These are phyloP conservation scores for Strix aluco DNA, from an alignment of 2,113 vertebrate species.

Conservation along the genomic window DNA sequence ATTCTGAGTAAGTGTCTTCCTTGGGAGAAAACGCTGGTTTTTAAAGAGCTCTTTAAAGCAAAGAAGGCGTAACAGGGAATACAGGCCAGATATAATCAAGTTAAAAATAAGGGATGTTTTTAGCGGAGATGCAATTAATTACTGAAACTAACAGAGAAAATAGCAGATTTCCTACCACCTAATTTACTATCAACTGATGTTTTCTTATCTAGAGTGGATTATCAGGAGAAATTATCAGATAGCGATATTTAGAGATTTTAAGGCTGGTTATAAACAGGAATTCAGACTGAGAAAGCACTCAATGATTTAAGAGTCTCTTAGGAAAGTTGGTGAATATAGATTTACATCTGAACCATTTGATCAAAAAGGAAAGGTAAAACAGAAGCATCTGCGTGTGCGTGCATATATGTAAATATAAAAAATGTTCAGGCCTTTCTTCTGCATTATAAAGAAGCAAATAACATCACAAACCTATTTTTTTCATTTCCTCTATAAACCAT, in stretches of 20 bases:
- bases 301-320: background rate
- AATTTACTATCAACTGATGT: background rate
- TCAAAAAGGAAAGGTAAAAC: background rate
- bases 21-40: background rate
- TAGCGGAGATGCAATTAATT: background rate
- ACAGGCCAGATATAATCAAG: background rate
- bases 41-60: conserved; percentile 9
- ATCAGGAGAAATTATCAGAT: background rate
- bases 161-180: background rate
- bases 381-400: background rate
- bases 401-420: background rate
- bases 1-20: background rate
- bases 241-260: background rate
- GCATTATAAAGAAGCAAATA: background rate
- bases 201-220: background rate
- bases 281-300: background rate
- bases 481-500: background rate
- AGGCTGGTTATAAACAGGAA: background rate
- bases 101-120: background rate
- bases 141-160: background rate
- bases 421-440: background rate
- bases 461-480: background rate
- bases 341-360: background rate
- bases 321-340: background rate
- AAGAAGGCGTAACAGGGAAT: background rate